Base-by-base conservation (phyloP, 37 sponge, comb jelly and placozoan species). In the Haliclona indistincta region DNA sequence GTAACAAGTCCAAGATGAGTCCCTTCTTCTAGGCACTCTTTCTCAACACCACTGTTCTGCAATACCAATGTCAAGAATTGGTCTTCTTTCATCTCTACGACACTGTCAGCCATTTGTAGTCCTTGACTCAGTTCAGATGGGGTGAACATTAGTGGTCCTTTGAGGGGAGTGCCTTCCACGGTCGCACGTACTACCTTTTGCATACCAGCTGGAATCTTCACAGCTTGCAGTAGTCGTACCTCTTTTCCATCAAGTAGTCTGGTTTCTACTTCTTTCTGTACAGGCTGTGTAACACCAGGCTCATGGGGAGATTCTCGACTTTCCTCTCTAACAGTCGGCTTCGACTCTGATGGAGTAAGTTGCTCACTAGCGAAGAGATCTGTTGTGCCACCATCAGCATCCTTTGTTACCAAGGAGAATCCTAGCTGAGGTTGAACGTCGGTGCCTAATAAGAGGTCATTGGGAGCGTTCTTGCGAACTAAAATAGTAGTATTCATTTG, bases 401-500 rank as follows among this genome's bases (percentile, higher is more conserved):
- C n/a, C n/a, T 15, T 47, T 29, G 23, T 39, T 43, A 38, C 45
- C 10, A 68, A 1, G 3, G 25, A 39, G 41, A 68, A 11, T 23
- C 70, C 70, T 35, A 74, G 62, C 1, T 8, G 38, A 10, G 74
- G 43, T 55, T 74, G 74, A 0, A 74, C 38, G 37, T 74, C 74
- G 4, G 74, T 74, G 7, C 74, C 74, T 19, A 74, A 7, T 10
- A 74, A 13, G 15, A 74, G 28, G 1, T 74, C 60, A 25, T 54
- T 38, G 4, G 74, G 74, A 20, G 74, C 61, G 34, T 74, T 38
- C 42, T 55, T 74, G n/a, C 55, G 74, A 1, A 74, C 62, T 37
- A 54, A 58, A 1, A 74, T 39, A 11, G 38, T 54, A 3, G 62
- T 43, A 10, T 56, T 56, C 22, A 38, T 35, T 30, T 33, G 13